phyloP scores from a whole-genome alignment of 1,140 invertebrate genomes.

The Eumeta japonica region DNA sequence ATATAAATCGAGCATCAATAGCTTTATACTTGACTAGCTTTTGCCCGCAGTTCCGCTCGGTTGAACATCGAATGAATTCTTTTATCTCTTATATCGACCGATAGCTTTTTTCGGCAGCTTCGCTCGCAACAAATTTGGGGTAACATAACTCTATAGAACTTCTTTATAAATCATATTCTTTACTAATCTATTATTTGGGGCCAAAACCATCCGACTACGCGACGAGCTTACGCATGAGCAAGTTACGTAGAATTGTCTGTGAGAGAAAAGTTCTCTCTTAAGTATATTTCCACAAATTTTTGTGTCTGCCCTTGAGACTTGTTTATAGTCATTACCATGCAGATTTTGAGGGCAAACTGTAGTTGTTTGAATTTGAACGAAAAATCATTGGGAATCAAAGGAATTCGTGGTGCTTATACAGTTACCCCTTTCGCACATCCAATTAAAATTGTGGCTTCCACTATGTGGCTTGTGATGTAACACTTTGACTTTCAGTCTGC shows the following conservation, averaged over 20 bases:
- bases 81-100: too few relatives aligned
- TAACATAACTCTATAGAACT: too few relatives aligned
- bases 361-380: constrained; percentile 36
- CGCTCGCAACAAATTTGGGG: too few relatives aligned
- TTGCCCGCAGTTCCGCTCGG: too few relatives aligned
- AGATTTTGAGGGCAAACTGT: constrained; percentile 16
- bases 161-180: too few relatives aligned
- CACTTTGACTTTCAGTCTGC: constrained; percentile 20
- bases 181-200: too few relatives aligned
- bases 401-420: constrained; percentile 36
- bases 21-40: too few relatives aligned
- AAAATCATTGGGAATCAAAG: constrained; percentile 23
- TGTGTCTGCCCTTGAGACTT: too few relatives aligned
- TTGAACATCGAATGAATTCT: too few relatives aligned
- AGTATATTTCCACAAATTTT: constrained; percentile 11
- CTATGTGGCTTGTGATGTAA: constrained; percentile 17
- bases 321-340: constrained; percentile 6
- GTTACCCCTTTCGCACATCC: constrained; percentile 29
- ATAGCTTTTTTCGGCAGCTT: too few relatives aligned
- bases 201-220: too few relatives aligned
- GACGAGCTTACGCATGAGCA: constrained; percentile 21
- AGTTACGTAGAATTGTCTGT: constrained; percentile 19
- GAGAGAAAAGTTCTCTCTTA: constrained; percentile 11
- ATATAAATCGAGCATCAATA: too few relatives aligned
- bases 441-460: constrained; percentile 27